Conservation (phyloP, 2,113 vertebrate species). For the Halcyon malimbica region DNA sequence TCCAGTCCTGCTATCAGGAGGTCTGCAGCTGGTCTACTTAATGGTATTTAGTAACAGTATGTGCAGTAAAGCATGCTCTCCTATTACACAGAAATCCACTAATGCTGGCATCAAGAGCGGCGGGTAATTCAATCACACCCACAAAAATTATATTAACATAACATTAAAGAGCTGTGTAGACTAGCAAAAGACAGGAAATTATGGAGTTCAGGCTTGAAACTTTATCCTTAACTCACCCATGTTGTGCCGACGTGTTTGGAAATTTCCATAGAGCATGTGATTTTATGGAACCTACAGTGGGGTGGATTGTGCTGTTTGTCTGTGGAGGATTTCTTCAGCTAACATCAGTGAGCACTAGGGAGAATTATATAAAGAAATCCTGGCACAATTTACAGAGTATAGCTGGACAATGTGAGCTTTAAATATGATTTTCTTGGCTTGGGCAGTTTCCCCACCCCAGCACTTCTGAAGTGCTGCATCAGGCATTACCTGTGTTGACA, state of each 20-base stretch:
- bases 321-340: not conserved
- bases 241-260: not conserved
- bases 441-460: not conserved
- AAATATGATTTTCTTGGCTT: not conserved
- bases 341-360: not conserved
- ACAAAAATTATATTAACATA: conserved; percentile 54
- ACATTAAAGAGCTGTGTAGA: conserved; percentile 40
- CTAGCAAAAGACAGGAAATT: conserved; percentile 59
- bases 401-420: not conserved
- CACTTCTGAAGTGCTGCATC: not conserved
- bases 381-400: not conserved
- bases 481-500: not conserved
- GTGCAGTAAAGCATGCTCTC: not conserved
- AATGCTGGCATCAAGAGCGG: not conserved
- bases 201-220: conserved; percentile 46
- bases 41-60: not conserved
- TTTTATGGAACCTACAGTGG: not conserved
- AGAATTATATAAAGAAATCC: conserved; percentile 13
- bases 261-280: not conserved
- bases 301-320: not conserved
- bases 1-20: not conserved
- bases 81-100: conserved; percentile 17
- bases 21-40: not conserved
- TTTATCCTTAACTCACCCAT: conserved; percentile 48
- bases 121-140: conserved; percentile 24